Base-by-base conservation (phyloP, 2,888 invertebrate genomes). In the Apamea monoglypha region DNA sequence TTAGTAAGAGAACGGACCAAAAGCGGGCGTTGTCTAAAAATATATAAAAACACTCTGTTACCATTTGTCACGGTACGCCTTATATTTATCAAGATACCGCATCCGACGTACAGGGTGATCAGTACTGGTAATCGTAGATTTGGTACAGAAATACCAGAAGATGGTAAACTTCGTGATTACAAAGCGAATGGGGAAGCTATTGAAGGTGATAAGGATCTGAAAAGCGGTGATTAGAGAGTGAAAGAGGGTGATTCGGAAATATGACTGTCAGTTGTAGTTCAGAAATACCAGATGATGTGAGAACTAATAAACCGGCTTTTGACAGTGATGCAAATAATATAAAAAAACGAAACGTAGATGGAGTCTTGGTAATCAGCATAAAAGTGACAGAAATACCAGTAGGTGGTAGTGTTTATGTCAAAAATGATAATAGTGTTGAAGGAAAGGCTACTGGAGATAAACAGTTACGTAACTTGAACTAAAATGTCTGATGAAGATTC, bases 21-120 rank as follows among this genome's bases (percentile, higher is more conserved):
- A 85, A 93, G 91, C 92, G 84, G 87, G 87, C 86, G 91, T 91
- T 84, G 92, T 94, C 96, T 96, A 96, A 96, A 96, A 96, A 96
- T 96, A 96, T 93, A 92, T 95, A 95, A 96, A 96, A 96, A 96
- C 96, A 96, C 95, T 95, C 96, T 93, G 95, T 95, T 94, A 94
- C 96, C 96, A 96, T 97, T 97, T 96, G 96, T 96, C 96, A 97
- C 95, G 93, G 94, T 91, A 94, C 95, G 94, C 96, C 93, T 92
- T 94, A 96, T 95, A 95, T 96, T 96, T 96, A 97, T 96, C 96
- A 96, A 95, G 96, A 96, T 96, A 93, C 91, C 91, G 92, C 91
- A 89, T 87, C 89, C 72, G 16, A 76, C 56, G 68, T 93, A 95
- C 91, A 94, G 94, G 93, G 56, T 82, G 76, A 68, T 85, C 80